Conservation (phyloP, 2,888 invertebrate genomes). For the Clivina fossor region DNA sequence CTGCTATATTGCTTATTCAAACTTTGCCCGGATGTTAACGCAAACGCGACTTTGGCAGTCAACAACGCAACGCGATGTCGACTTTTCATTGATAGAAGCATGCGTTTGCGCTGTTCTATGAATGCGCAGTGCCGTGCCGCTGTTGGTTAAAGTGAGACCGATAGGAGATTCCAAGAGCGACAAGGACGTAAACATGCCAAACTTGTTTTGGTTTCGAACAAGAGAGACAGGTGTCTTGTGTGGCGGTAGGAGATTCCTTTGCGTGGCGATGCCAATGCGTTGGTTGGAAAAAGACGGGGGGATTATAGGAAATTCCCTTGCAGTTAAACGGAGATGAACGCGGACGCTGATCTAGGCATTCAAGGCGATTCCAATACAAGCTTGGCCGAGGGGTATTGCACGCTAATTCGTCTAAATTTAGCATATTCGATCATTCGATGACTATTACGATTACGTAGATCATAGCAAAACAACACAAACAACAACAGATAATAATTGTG, state of each 20-base stretch:
- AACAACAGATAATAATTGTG: no score
- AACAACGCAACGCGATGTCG: no score
- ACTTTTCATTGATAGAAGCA: conserved; percentile 19
- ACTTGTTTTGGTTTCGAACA: conserved; percentile 30
- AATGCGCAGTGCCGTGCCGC: background rate
- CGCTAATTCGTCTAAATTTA: conserved; percentile 18
- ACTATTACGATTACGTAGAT: no score
- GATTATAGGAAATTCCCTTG: conserved; percentile 46
- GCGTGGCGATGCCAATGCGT: conserved; percentile 9
- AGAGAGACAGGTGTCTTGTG: conserved; percentile 32
- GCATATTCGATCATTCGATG: conserved; percentile 23
- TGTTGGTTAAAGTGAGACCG: conserved; percentile 40
- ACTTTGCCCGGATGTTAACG: no score
- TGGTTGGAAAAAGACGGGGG: conserved; percentile 38
- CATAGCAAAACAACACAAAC: no score
- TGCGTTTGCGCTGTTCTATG: conserved; percentile 16
- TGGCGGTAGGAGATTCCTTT: conserved; percentile 28
- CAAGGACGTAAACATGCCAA: conserved; percentile 37
- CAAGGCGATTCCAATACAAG: conserved; percentile 44
- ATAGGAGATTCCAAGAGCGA: conserved; percentile 51
- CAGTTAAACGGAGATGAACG: conserved; percentile 42
- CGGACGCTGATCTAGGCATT: conserved; percentile 36
- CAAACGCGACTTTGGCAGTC: no score
- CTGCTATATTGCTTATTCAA: no score
- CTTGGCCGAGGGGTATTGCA: conserved; percentile 18